Evolutionary conservation across 1,140 invertebrate species (phyloP).

Genomic region (Mamestra configurata): DNA sequence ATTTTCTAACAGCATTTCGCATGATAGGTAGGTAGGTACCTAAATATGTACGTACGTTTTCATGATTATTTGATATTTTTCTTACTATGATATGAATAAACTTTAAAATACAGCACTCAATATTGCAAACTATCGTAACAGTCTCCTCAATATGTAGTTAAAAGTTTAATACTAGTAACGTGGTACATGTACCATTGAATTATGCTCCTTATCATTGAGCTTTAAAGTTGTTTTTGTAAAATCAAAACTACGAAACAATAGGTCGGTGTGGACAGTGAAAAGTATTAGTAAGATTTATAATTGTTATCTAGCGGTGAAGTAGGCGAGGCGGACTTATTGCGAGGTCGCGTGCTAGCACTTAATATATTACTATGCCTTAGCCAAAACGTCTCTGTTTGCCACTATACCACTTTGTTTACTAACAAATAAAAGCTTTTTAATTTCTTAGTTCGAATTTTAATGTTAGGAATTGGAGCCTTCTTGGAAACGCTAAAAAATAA

Average conservation of each 20-base stretch:
- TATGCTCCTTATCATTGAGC: slow-evolving; percentile 1
- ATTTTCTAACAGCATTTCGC: neutral
- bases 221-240: slow-evolving; percentile 40
- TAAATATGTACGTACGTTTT: neutral
- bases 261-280: slow-evolving; percentile 71
- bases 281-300: slow-evolving; percentile 79
- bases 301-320: slow-evolving; percentile 72
- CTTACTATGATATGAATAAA: too few relatives aligned
- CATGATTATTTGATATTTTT: too few relatives aligned
- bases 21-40: too few relatives aligned
- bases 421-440: slow-evolving; percentile 62
- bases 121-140: neutral
- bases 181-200: neutral
- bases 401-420: slow-evolving; percentile 67
- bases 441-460: slow-evolving; percentile 36
- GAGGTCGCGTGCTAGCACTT: slow-evolving; percentile 74
- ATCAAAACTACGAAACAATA: slow-evolving; percentile 53
- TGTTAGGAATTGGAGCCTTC: slow-evolving; percentile 11
- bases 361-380: slow-evolving; percentile 77
- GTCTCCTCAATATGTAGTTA: neutral
- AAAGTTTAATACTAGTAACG: slow-evolving; percentile 11
- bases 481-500: slow-evolving; percentile 11
- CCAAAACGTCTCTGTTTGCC: slow-evolving; percentile 75
- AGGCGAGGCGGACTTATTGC: slow-evolving; percentile 76
- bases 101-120: neutral